These are phyloP conservation scores for Gobio gobio DNA, from an alignment of 2,113 vertebrate genomes.

Conservation along the genomic window DNA sequence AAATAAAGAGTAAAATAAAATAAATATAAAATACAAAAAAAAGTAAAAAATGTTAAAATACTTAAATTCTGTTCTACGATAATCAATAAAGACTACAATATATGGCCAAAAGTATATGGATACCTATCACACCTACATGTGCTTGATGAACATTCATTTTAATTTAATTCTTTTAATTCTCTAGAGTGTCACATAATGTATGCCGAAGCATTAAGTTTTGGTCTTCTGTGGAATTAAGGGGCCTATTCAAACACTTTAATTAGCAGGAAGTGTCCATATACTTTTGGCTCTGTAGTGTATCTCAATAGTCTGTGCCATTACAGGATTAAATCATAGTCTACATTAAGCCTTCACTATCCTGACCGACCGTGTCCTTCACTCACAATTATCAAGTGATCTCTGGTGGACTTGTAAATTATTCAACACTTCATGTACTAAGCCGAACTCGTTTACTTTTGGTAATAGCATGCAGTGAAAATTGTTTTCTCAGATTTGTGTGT, in stretches of 20 bases:
- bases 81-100: background rate
- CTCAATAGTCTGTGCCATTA: background rate
- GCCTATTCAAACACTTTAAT: constrained; percentile 10
- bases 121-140: background rate
- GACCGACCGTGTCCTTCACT: background rate
- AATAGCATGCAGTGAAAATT: constrained; percentile 1
- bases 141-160: background rate
- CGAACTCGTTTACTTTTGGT: constrained; percentile 6
- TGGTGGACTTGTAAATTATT: constrained; percentile 42
- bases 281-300: background rate
- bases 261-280: constrained; percentile 2
- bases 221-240: background rate
- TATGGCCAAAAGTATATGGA: background rate
- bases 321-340: constrained; percentile 19
- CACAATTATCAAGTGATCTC: constrained; percentile 39
- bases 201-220: background rate
- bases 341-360: constrained; percentile 17
- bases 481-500: constrained; percentile 6
- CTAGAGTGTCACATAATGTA: background rate
- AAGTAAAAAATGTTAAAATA: background rate
- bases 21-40: no score
- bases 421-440: constrained; percentile 26
- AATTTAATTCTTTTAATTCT: background rate
- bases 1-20: no score
- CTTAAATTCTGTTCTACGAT: background rate